Evolutionary conservation across 2,888 invertebrate species (phyloP), one percentile per base, ranked within the genome.

Genomic region (Plagiodera versicolora): DNA sequence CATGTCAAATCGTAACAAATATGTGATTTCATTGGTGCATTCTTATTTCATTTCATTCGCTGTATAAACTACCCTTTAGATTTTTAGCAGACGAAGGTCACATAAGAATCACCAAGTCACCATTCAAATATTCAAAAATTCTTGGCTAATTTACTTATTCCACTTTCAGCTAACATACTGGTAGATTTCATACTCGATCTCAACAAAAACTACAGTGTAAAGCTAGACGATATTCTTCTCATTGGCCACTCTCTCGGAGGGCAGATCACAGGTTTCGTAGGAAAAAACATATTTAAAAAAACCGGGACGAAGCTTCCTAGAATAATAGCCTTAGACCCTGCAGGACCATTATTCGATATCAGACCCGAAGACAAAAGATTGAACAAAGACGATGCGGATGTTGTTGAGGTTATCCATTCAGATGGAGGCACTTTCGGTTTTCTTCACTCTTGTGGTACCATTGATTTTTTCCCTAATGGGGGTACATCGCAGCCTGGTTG

Each of bases 401-500:
- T 77, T 3, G 77, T 77, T 0, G 70, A 74, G 51, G 72, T 77
- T 5, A 65, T 77, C 8, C 77, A 77, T 56, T 71, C 75, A 0
- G 72, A 77, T 54, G 73, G 71, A 35, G 73, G 72, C 17, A 70
- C 69, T 14, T 73, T 75, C 53, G 77, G 76, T 1, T 72, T 69
- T 46, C 55, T 61, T 9, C 46, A 56, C 2, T 32, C 72, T 16
- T 64, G 67, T 32, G 77, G 77, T 30, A 75, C 75, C 4, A 69
- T 73, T 6, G 77, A 77, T 58, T 76, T 77, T 61, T 77, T 69
- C 50, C 72, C 73, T 6, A 77, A 77, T 67, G 75, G 76, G 8
- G 77, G 77, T 1, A 67, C 60, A 11, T 68, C 64, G 11, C 77
- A 77, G 61, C 74, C 75, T 8, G 76, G 76, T 10, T 77, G 77